Conservation (phyloP, 2,113 vertebrate genomes). For the Syrrhaptes paradoxus region DNA sequence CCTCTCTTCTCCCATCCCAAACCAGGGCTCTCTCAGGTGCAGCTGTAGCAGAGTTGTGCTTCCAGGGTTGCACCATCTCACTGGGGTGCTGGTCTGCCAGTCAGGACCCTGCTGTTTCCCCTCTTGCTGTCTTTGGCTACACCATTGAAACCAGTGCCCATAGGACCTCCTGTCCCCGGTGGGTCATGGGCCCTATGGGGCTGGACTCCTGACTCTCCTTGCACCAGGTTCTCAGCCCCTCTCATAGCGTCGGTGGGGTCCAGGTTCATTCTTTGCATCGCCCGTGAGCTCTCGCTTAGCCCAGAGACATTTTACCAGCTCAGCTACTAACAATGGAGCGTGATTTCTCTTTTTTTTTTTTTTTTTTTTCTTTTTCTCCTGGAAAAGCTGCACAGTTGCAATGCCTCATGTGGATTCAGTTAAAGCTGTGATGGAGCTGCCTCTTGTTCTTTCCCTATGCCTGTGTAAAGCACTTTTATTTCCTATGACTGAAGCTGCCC, state of each 20-base stretch:
- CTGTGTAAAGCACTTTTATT: background rate
- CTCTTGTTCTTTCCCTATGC: background rate
- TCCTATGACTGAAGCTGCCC: background rate
- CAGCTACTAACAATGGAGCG: background rate
- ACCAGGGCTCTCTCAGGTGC: background rate
- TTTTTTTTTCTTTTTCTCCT: background rate
- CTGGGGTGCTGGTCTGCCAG: background rate
- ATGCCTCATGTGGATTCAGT: background rate
- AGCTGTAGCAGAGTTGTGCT: background rate
- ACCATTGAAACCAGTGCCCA: background rate
- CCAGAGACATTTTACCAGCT: background rate
- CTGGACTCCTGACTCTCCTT: background rate
- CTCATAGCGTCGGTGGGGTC: background rate
- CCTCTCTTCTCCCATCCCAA: background rate
- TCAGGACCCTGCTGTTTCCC: background rate
- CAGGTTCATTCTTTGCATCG: background rate
- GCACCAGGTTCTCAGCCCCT: background rate
- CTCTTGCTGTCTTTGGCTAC: background rate
- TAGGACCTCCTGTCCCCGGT: background rate
- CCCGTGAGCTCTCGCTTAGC: background rate
- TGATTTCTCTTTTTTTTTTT: background rate
- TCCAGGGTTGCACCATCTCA: background rate
- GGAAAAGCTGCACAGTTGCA: background rate
- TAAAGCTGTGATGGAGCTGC: background rate
- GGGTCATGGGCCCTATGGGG: background rate